Conservation (phyloP, 2,888 invertebrate genomes). For the Tridacna crocea region DNA sequence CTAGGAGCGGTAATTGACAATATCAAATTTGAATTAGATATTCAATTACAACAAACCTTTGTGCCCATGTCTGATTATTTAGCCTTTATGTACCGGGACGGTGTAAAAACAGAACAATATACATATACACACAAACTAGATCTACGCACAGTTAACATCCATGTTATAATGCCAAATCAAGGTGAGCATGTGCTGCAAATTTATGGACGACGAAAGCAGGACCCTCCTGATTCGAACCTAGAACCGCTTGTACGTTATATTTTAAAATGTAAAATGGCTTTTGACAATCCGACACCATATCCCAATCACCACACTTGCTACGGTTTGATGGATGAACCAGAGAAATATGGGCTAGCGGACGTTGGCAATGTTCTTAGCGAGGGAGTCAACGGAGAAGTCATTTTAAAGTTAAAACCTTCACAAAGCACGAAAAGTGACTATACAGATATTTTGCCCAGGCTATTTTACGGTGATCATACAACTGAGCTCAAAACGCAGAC, state of each 20-base stretch:
- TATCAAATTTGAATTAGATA: conserved; percentile 43
- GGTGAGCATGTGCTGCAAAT: conserved; percentile 39
- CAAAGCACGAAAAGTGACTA: neutral
- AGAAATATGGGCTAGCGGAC: conserved; percentile 34
- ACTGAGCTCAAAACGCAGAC: conserved; percentile 41
- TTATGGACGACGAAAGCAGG: conserved; percentile 46
- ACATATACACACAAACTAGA: conserved; percentile 41
- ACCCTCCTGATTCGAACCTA: conserved; percentile 35
- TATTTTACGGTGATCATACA: conserved; percentile 42
- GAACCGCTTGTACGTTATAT: conserved; percentile 53
- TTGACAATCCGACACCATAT: conserved; percentile 35
- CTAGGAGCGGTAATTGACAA: conserved; percentile 34
- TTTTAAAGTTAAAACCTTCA: conserved; percentile 33
- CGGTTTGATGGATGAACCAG: conserved; percentile 36
- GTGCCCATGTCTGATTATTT: conserved; percentile 36
- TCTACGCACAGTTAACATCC: conserved; percentile 36
- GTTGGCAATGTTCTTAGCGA: conserved; percentile 31
- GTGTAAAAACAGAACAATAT: conserved; percentile 46
- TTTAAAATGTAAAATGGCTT: conserved; percentile 35
- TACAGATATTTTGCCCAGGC: conserved; percentile 34
- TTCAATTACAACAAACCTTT: conserved; percentile 35
- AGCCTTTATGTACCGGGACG: conserved; percentile 44
- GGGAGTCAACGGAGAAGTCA: conserved; percentile 45
- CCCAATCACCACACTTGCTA: conserved; percentile 41
- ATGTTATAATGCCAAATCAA: conserved; percentile 29